Evolutionary conservation across 2,888 invertebrate species (phyloP).

Genomic region (Pachliopta kotzebuea): DNA sequence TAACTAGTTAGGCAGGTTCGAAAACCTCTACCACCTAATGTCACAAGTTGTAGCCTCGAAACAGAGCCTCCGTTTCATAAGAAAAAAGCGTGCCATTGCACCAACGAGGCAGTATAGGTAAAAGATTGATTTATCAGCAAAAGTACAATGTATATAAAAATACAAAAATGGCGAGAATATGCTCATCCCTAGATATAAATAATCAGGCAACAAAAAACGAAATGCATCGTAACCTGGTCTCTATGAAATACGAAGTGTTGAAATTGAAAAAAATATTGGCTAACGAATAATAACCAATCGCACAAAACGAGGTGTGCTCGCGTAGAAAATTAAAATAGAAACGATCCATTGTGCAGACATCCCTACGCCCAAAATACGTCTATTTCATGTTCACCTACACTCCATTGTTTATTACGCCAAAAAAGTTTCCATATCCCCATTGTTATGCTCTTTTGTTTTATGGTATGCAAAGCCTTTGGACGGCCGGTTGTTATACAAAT

Average conservation of each 20-base stretch:
- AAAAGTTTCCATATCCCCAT: conserved; percentile 68
- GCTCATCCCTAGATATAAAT: conserved; percentile 18
- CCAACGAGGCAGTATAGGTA: no score
- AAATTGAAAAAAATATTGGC: conserved; percentile 30
- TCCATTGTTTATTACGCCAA: conserved; percentile 69
- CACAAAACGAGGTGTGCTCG: conserved; percentile 18
- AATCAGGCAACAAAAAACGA: conserved; percentile 15
- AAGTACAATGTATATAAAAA: neutral
- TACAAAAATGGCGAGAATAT: neutral
- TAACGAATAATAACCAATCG: conserved; percentile 29
- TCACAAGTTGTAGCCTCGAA: no score
- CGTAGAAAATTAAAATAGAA: conserved; percentile 30
- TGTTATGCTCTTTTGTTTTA: conserved; percentile 72
- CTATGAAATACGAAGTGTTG: conserved; percentile 25
- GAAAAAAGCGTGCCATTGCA: no score
- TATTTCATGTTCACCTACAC: conserved; percentile 68
- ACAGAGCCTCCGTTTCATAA: no score
- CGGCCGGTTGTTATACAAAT: conserved; percentile 52
- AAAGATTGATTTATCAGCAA: no score
- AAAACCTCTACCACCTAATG: no score
- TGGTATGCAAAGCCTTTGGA: conserved; percentile 57
- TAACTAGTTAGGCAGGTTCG: no score
- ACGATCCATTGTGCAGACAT: conserved; percentile 36
- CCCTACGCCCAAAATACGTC: conserved; percentile 62
- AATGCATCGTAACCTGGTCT: conserved; percentile 20